These are phyloP conservation scores for Apamea crenata DNA, from an alignment of 2,888 invertebrate species.

Conservation along the genomic window DNA sequence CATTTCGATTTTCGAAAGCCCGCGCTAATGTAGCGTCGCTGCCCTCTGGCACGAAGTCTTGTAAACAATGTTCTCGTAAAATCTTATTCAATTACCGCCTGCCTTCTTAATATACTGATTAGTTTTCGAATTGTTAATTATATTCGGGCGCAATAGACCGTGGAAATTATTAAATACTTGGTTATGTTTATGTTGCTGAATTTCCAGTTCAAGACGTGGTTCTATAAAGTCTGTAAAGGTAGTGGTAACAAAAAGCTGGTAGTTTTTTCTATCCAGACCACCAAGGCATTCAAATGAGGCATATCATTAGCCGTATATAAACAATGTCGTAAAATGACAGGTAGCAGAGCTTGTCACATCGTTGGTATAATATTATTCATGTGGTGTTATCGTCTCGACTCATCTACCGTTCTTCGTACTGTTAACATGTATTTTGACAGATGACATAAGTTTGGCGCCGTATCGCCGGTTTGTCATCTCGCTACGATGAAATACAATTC, in stretches of 20 bases:
- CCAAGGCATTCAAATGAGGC: slow-evolving; percentile 87
- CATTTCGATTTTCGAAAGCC: slow-evolving; percentile 87
- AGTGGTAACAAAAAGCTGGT: slow-evolving; percentile 72
- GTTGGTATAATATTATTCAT: slow-evolving; percentile 83
- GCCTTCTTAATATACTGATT: slow-evolving; percentile 82
- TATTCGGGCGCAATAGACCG: slow-evolving; percentile 63
- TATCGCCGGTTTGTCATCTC: slow-evolving; percentile 86
- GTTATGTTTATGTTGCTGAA: slow-evolving; percentile 45
- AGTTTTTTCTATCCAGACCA: slow-evolving; percentile 84
- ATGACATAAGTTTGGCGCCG: slow-evolving; percentile 89
- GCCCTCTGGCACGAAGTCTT: slow-evolving; percentile 85
- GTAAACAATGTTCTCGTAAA: slow-evolving; percentile 90
- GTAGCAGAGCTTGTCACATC: slow-evolving; percentile 84
- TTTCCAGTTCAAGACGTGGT: slow-evolving; percentile 42
- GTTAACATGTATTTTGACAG: slow-evolving; percentile 90
- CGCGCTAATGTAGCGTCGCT: slow-evolving; percentile 87
- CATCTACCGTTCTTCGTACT: slow-evolving; percentile 81
- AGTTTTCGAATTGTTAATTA: slow-evolving; percentile 81
- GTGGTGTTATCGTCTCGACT: slow-evolving; percentile 75
- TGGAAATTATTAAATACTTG: slow-evolving; percentile 65
- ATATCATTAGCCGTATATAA: slow-evolving; percentile 87
- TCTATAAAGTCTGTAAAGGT: slow-evolving; percentile 46
- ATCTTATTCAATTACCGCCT: slow-evolving; percentile 86
- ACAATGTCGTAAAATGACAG: slow-evolving; percentile 89
- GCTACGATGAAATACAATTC: slow-evolving; percentile 87